phyloP scores from a whole-genome alignment of 1,140 invertebrate species.

The Diploscapter pachys region DNA sequence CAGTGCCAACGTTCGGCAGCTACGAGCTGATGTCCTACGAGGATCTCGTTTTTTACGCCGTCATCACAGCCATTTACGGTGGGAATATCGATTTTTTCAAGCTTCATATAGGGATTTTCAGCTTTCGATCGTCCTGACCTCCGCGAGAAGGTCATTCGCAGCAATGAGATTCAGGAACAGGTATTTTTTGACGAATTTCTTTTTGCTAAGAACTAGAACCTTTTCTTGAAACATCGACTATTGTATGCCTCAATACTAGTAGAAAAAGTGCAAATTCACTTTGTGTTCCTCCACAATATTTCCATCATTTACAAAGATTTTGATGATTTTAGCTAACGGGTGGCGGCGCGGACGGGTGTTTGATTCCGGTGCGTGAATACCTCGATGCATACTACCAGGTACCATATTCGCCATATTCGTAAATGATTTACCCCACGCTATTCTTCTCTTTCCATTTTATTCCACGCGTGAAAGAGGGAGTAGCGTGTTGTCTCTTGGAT shows the following conservation, averaged over 20 bases:
- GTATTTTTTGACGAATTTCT: constrained; percentile 28
- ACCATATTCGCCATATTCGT: no score
- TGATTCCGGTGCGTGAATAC: constrained; percentile 75
- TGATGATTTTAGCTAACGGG: constrained; percentile 37
- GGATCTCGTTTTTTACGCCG: constrained; percentile 83
- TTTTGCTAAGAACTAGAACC: constrained; percentile 11
- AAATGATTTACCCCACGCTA: no score
- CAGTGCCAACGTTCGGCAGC: constrained; percentile 97
- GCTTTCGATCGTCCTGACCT: constrained; percentile 56
- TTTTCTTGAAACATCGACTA: constrained; percentile 16
- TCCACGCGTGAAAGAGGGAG: no score
- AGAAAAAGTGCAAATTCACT: no score
- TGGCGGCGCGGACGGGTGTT: constrained; percentile 47
- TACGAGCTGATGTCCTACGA: constrained; percentile 97
- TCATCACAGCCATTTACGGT: constrained; percentile 73
- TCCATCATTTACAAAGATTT: no score
- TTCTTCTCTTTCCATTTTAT: no score
- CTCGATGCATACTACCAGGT: constrained; percentile 83
- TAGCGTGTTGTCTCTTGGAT: no score
- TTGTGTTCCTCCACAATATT: no score
- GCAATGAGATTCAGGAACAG: constrained; percentile 91
- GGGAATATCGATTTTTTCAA: constrained; percentile 19
- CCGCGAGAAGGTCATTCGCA: constrained; percentile 71
- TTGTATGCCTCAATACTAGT: not conserved
- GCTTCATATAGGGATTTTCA: constrained; percentile 13